A percentile compares a stretch with the other conserved stretches of the same genome.
Evolutionary conservation across 1,140 invertebrate genomes (phyloP).

Genomic region (Drosophila sulfurigaster): DNA sequence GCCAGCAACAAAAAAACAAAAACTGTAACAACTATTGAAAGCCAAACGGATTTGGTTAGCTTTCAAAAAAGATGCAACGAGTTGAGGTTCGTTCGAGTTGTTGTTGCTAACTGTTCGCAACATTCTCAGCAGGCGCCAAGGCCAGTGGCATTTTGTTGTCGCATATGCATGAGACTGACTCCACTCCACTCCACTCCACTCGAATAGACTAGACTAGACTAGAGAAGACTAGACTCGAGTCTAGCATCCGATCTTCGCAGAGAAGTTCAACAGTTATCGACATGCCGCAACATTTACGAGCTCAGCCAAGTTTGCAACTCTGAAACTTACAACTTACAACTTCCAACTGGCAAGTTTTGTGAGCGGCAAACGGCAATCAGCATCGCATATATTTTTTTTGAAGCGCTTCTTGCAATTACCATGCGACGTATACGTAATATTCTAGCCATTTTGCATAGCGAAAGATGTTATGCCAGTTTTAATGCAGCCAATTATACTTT

Average conservation of each 20-base stretch:
- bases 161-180: slow-evolving; percentile 19
- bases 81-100: slow-evolving; percentile 40
- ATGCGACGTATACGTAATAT: slow-evolving; percentile 20
- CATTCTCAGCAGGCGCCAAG: slow-evolving; percentile 78
- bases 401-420: slow-evolving; percentile 8
- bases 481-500: slow-evolving; percentile 1
- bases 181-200: too few species aligned
- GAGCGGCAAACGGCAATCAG: slow-evolving; percentile 34
- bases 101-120: slow-evolving; percentile 49
- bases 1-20: background rate
- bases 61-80: slow-evolving; percentile 72
- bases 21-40: slow-evolving; percentile 74
- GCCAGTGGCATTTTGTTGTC: slow-evolving; percentile 70
- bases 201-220: background rate
- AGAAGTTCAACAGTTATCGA: slow-evolving; percentile 50
- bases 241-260: slow-evolving; percentile 25
- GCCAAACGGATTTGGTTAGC: slow-evolving; percentile 69
- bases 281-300: slow-evolving; percentile 41
- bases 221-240: background rate
- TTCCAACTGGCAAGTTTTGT: slow-evolving; percentile 7
- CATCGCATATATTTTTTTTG: background rate
- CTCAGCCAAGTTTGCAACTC: slow-evolving; percentile 3
- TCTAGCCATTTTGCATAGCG: slow-evolving; percentile 10
- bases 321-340: background rate
- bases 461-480: background rate